These are phyloP conservation scores for Mizuhopecten yessoensis DNA, from an alignment of 1,140 invertebrate species.

Conservation along the genomic window DNA sequence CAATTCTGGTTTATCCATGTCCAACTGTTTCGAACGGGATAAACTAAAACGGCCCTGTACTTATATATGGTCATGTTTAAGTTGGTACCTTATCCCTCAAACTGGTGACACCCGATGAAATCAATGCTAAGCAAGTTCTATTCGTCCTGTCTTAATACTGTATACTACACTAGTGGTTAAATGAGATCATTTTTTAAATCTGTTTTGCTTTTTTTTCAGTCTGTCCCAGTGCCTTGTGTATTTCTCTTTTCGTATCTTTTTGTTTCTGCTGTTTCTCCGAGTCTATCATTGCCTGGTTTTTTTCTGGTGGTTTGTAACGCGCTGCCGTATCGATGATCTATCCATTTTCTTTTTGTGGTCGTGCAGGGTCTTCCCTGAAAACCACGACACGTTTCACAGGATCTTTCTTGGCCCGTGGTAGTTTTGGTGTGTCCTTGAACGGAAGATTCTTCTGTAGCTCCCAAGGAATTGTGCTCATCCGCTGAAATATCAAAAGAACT, in stretches of 20 bases:
- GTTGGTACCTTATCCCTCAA: too few species aligned
- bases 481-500: slow-evolving; percentile 80
- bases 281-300: slow-evolving; percentile 86
- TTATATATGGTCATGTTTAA: too few species aligned
- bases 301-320: slow-evolving; percentile 78
- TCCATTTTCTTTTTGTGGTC: slow-evolving; percentile 80
- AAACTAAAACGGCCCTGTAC: too few species aligned
- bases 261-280: slow-evolving; percentile 89
- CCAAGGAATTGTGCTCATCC: slow-evolving; percentile 91
- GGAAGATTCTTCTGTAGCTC: slow-evolving; percentile 94
- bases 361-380: slow-evolving; percentile 87
- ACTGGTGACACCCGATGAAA: too few species aligned
- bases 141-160: too few species aligned
- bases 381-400: slow-evolving; percentile 89
- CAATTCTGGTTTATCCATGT: too few species aligned
- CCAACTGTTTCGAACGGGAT: too few species aligned
- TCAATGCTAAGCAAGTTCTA: too few species aligned
- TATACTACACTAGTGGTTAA: too few species aligned
- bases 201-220: slow-evolving; percentile 82
- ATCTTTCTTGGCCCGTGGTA: slow-evolving; percentile 64
- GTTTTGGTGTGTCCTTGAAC: slow-evolving; percentile 95
- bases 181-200: slow-evolving; percentile 57
- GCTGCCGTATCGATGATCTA: slow-evolving; percentile 73
- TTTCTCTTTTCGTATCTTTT: slow-evolving; percentile 90
- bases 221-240: slow-evolving; percentile 91